phyloP scores from a whole-genome alignment of 2,113 vertebrate species.

The Heteronetta atricapilla region DNA sequence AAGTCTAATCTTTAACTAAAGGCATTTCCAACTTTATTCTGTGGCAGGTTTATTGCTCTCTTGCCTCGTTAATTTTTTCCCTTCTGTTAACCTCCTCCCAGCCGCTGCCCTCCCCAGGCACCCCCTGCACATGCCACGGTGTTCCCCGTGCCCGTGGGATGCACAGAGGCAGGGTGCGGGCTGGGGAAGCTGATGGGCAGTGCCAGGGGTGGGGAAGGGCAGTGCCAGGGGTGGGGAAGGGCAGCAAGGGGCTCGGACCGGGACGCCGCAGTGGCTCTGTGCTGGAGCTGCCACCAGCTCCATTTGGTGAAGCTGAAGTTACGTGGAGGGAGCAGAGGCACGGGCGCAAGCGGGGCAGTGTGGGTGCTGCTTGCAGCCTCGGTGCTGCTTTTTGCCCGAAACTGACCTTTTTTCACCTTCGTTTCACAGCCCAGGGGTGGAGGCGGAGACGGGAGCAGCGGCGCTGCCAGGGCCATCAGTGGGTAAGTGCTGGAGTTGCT shows the following conservation, averaged over 20 bases:
- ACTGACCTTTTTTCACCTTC: not conserved
- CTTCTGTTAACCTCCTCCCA: not conserved
- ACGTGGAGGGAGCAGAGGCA: not conserved
- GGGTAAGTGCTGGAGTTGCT: not conserved
- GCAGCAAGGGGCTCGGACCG: not conserved
- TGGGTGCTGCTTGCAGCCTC: not conserved
- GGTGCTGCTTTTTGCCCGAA: not conserved
- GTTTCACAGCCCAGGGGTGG: not conserved
- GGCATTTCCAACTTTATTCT: not conserved
- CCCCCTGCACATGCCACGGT: not conserved
- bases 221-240: not conserved
- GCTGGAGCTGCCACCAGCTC: accelerated
- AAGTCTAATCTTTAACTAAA: conserved; percentile 32
- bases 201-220: not conserved
- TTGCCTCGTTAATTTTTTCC: conserved; percentile 14
- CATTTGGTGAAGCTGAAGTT: accelerated
- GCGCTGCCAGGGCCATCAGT: accelerated
- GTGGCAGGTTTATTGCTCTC: not conserved
- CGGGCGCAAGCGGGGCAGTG: not conserved
- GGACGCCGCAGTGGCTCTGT: not conserved
- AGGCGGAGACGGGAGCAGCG: not conserved
- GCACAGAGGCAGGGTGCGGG: not conserved
- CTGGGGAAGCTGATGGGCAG: not conserved
- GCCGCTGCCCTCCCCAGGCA: not conserved
- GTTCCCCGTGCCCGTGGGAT: no score